Conservation (phyloP, 2,113 vertebrate genomes). For the Chaetura pelagica region DNA sequence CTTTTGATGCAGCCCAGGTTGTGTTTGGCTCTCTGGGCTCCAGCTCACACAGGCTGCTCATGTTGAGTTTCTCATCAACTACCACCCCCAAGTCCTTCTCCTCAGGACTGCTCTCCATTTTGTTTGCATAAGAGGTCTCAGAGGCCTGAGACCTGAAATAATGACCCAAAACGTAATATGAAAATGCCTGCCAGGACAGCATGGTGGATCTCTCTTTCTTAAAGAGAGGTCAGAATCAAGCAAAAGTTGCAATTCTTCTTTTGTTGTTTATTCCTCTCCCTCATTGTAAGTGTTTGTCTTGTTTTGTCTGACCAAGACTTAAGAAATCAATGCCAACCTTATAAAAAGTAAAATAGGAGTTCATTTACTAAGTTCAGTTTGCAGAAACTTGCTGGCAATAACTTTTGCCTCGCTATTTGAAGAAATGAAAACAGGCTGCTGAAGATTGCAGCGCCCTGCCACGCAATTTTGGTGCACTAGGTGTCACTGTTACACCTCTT, state of each 20-base stretch:
- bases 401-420: not conserved
- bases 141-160: not conserved
- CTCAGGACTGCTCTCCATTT: not conserved
- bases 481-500: constrained; percentile 63
- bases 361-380: not conserved
- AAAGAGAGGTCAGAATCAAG: not conserved
- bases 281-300: not conserved
- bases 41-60: too few species aligned
- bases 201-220: not conserved
- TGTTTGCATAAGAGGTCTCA: not conserved
- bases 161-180: not conserved
- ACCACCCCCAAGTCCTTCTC: too few species aligned
- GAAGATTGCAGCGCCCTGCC: not conserved
- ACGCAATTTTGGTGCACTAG: constrained; percentile 20
- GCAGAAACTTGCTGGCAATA: not conserved
- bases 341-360: not conserved
- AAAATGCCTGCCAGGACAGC: accelerated
- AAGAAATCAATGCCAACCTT: not conserved
- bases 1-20: too few species aligned
- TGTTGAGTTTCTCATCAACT: too few species aligned
- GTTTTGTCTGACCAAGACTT: not conserved
- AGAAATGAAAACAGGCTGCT: not conserved
- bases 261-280: not conserved
- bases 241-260: not conserved
- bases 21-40: too few species aligned